Percentiles rank a stretch among this genome's conserved stretches.
These are phyloP conservation scores for Paraplagusia blochii DNA, from an alignment of 2,113 vertebrate species.

Conservation along the genomic window DNA sequence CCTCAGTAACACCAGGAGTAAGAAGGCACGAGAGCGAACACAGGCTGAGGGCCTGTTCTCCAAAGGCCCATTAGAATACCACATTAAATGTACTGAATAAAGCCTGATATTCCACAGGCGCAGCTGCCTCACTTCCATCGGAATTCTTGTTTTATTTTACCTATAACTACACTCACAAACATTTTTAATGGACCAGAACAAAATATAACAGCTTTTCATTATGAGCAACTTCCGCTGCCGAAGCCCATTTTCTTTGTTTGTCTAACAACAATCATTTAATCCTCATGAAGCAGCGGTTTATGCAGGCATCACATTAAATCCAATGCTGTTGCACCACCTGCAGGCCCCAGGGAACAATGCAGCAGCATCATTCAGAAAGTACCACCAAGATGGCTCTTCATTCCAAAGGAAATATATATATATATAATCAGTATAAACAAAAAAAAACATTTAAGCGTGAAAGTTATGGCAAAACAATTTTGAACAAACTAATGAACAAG, in stretches of 20 bases:
- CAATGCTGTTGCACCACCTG: conserved; percentile 74
- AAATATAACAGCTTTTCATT: conserved; percentile 5
- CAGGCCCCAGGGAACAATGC: conserved; percentile 64
- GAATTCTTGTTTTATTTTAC: conserved; percentile 1
- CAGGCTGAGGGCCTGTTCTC: conserved; percentile 14
- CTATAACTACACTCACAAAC: background rate
- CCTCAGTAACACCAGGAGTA: conserved; percentile 41
- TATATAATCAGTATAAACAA: no score
- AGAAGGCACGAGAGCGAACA: conserved; percentile 40
- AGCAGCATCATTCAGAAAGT: conserved; percentile 17
- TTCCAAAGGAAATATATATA: background rate
- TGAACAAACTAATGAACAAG: no score
- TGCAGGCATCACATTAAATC: conserved; percentile 28
- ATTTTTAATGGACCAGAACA: conserved; percentile 7
- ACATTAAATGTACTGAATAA: conserved; percentile 19
- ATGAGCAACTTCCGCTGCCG: conserved; percentile 12
- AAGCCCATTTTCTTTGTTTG: conserved; percentile 33
- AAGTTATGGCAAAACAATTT: no score
- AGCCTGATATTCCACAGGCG: conserved; percentile 3
- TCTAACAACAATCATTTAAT: conserved; percentile 45
- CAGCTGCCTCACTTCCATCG: background rate
- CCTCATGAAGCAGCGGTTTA: conserved; percentile 28
- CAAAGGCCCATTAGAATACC: conserved; percentile 5
- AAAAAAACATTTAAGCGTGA: no score
- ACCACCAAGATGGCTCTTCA: conserved; percentile 3